A percentile compares a stretch with the other conserved stretches of the same genome.
Conservation (phyloP, 2,113 vertebrate species). For the Hippolais icterina region DNA sequence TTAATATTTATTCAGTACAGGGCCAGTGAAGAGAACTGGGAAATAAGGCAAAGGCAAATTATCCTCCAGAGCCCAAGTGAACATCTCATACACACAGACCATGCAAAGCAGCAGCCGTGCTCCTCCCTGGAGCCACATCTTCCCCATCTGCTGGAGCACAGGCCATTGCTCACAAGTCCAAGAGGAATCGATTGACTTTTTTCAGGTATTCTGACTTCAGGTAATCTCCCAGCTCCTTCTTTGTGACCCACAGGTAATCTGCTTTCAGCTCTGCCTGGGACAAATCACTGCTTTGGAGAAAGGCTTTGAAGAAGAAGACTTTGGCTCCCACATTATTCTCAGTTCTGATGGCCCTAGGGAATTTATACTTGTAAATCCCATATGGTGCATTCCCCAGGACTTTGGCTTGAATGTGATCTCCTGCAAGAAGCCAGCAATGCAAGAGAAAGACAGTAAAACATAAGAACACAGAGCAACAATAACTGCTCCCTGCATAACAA, state of each 20-base stretch:
- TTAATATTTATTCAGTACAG: conserved; percentile 63
- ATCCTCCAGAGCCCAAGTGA: conserved; percentile 31
- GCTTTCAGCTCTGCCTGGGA: conserved; percentile 30
- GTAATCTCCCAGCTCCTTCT: conserved; percentile 85
- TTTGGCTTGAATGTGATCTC: conserved; percentile 78
- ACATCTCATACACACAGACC: not conserved
- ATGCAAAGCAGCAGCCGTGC: not conserved
- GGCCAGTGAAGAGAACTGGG: not conserved
- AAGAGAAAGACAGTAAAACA: not conserved
- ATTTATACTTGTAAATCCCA: conserved; percentile 94
- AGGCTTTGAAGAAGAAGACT: conserved; percentile 97
- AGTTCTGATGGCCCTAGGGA: conserved; percentile 79
- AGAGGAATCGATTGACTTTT: conserved; percentile 83
- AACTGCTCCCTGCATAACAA: not conserved
- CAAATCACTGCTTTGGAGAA: conserved; percentile 72
- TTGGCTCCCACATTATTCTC: conserved; percentile 82
- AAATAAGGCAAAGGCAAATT: conserved; percentile 32
- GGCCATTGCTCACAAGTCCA: conserved; percentile 71
- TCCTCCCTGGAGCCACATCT: not conserved
- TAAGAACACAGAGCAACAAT: not conserved
- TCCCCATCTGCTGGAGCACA: not conserved
- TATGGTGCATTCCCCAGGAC: conserved; percentile 91
- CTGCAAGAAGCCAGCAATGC: conserved; percentile 55
- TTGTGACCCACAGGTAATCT: conserved; percentile 84
- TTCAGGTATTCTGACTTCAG: conserved; percentile 85